Evolutionary conservation across 2,888 invertebrate genomes (phyloP), one percentile per base, ranked within the genome.

Genomic region (Cataglyphis albicans): DNA sequence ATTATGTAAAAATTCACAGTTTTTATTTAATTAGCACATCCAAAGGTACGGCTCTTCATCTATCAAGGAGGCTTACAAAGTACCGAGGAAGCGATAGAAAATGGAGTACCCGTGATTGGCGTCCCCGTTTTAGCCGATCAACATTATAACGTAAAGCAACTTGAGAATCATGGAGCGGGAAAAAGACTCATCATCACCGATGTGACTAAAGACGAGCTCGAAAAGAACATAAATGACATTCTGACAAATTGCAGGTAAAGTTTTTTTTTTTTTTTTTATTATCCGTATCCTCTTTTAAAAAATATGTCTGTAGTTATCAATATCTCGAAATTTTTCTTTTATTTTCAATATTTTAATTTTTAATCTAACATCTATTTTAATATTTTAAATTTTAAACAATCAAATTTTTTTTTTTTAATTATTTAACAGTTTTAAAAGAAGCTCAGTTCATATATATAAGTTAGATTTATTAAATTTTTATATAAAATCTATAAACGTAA

Each of bases 61-160:
- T 89, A 86, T 55, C 90, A 91, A 85, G 90, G 90, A 12, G 91
- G 90, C 9, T 18, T 90, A 12, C 89, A 90, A n/a, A 91, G 90
- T 84, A 86, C 85, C 7, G 91, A 90, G 41, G 90, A 91, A 82
- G 89, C 90, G 0, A 81, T 91, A 59, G 32, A 85, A 44, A 65
- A 67, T 38, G 87, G 83, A 7, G 88, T 91, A 7, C 90, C 90
- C 2, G 29, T 91, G 21, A 74, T 92, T 12, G 90, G 88, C 6
- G 80, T 90, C 18, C 90, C 91, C 21, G 7, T 90, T 32, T 70
- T 88, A 3, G 65, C 72, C 65, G 91, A 92, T 83, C 91, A 92
- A 73, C 74, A 65, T 32, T 72, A 32, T 15, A 84, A 89, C 12
- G 32, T 90, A 18, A 35, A 55, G 0, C 87, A 81, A 32, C 18